Conservation (phyloP, 2,797 vertebrate species). For the Monodelphis domestica region DNA sequence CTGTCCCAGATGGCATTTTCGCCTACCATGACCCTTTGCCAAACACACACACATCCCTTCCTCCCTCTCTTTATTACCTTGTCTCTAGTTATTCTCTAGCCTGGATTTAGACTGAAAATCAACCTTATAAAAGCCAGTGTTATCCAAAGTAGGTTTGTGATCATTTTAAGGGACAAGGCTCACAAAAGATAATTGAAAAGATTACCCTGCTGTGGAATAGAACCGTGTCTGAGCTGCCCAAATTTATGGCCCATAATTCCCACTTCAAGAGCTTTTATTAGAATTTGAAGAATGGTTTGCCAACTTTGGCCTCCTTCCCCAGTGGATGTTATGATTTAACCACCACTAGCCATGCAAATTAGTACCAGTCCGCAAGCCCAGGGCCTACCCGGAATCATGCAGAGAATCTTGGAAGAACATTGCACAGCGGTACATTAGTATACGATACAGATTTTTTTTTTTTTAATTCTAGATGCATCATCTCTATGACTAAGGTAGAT, state of each 20-base stretch:
- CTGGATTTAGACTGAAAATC: background rate
- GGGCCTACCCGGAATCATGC: background rate
- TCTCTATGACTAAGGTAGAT: background rate
- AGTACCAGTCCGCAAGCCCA: background rate
- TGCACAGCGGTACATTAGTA: background rate
- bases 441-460: background rate
- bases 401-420: background rate
- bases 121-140: background rate
- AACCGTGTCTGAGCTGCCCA: background rate
- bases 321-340: slow-evolving; percentile 16
- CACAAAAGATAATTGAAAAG: slow-evolving; percentile 77
- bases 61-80: background rate
- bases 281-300: slow-evolving; percentile 76
- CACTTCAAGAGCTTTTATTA: slow-evolving; percentile 67
- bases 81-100: background rate
- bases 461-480: background rate
- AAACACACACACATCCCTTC: background rate
- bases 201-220: slow-evolving; percentile 44
- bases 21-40: background rate
- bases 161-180: background rate
- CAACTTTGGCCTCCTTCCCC: background rate
- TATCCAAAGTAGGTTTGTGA: background rate
- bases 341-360: background rate
- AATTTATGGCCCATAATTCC: slow-evolving; percentile 61
- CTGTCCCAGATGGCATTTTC: background rate